Evolutionary conservation across 2,797 vertebrate genomes (phyloP), one percentile per base, ranked within the genome.

Genomic region (Gymnoscopelus microlampas): DNA sequence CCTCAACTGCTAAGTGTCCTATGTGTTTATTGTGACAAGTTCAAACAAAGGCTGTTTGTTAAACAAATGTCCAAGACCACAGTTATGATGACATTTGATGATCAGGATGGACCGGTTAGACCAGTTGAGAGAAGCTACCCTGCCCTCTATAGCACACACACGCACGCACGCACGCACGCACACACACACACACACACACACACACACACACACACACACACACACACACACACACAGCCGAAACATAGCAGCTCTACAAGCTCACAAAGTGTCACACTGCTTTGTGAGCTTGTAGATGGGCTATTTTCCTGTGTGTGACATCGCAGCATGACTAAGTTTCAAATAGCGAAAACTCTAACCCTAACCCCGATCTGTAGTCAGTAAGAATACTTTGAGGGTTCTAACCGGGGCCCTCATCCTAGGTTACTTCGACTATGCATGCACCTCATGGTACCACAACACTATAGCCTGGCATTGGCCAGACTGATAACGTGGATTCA

Each of bases 51-150:
- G 26, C 63, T 83, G 85, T 78, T 51, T 51, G 50, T 51, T 75
- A 84, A 86, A 87, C 80, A 90, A 79, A 84, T 70, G 39, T 8
- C 35, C 10, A 32, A 13, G 54, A 48, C 61, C 4, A 66, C 51
- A 57, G 48, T 70, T 51, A 77, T 74, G 74, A n/a, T 14, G 4
- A 69, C 53, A n/a, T 50, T 10, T 19, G 1, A 51, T 44, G 35
- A 19, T 59, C 81, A 26, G 54, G 82, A 49, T 10, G 1, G 85
- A 91, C 89, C 82, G 73, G 89, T 89, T 63, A 1, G 51, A 74
- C 83, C 59, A 63, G 80, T 51, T 48, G 10, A 69, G 54, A 39
- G 54, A 2, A 0, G n/a, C 2, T 5, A 63, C 60, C 15, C 13
- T 19, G 51, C 29, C 7, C 39, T 6, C 19, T 60, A 44, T 6